Evolutionary conservation across 2,113 vertebrate genomes (phyloP).

Genomic region (Anguilla rostrata): DNA sequence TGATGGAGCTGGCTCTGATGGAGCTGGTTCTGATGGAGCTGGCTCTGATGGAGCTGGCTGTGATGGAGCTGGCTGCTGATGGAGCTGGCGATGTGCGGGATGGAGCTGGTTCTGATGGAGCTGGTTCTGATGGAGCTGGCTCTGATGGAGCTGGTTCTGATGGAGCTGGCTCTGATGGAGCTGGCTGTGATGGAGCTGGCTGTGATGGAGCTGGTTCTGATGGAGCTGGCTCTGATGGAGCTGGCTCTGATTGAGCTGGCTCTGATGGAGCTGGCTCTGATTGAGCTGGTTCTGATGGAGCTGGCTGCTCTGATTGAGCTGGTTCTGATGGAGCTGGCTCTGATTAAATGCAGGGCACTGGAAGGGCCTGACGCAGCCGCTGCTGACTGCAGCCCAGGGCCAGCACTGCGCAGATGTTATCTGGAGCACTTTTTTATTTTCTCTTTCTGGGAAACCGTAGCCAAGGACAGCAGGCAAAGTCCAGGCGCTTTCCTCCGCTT

Average conservation of each 20-base stretch:
- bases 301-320: not conserved
- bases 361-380: not conserved
- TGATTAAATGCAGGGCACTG: not conserved
- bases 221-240: not conserved
- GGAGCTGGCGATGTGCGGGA: no score
- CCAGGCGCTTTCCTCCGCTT: no score
- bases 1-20: not conserved
- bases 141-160: no score
- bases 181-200: no score
- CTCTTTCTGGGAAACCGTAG: not conserved
- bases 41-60: not conserved
- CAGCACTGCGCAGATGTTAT: no score
- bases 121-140: no score
- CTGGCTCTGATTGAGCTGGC: no score
- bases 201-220: not conserved
- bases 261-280: no score
- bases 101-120: no score
- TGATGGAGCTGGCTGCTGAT: not conserved
- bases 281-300: no score
- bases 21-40: not conserved
- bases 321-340: no score
- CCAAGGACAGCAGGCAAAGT: not conserved
- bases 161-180: no score
- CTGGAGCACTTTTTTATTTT: not conserved
- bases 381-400: not conserved